Conservation (phyloP, 2,113 vertebrate genomes). For the Phyllopteryx taeniolatus region DNA sequence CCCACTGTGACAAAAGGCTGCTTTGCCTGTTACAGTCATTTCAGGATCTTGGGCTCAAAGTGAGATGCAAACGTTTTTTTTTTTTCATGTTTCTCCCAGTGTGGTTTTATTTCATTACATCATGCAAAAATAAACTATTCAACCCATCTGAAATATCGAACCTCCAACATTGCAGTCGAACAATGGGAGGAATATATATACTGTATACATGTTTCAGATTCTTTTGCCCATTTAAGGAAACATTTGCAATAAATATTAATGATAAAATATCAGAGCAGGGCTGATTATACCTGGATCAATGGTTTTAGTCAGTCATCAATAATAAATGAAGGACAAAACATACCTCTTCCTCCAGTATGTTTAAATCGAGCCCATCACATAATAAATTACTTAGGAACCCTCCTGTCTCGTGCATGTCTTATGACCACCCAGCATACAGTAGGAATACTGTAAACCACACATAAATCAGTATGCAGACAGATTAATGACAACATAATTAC, state of each 20-base stretch:
- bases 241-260: conserved; percentile 61
- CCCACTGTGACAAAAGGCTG: conserved; percentile 31
- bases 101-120: conserved; percentile 14
- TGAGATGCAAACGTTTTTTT: conserved; percentile 13
- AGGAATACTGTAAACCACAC: conserved; percentile 42
- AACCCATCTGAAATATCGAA: conserved; percentile 3
- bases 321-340: conserved; percentile 60
- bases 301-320: conserved; percentile 65
- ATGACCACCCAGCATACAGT: conserved; percentile 26
- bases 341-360: conserved; percentile 46
- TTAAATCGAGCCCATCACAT: conserved; percentile 43
- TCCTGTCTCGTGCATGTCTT: conserved; percentile 52
- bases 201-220: conserved; percentile 21
- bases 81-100: conserved; percentile 23
- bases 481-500: neutral
- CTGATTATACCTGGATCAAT: conserved; percentile 70
- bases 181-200: conserved; percentile 3
- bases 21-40: conserved; percentile 33
- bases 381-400: conserved; percentile 42
- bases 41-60: conserved; percentile 31
- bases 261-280: conserved; percentile 48
- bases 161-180: neutral
- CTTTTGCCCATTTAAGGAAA: conserved; percentile 33
- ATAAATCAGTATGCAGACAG: conserved; percentile 45
- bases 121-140: conserved; percentile 11